Evolutionary conservation across 2,113 vertebrate species (phyloP).

Genomic region (Otolemur garnettii): DNA sequence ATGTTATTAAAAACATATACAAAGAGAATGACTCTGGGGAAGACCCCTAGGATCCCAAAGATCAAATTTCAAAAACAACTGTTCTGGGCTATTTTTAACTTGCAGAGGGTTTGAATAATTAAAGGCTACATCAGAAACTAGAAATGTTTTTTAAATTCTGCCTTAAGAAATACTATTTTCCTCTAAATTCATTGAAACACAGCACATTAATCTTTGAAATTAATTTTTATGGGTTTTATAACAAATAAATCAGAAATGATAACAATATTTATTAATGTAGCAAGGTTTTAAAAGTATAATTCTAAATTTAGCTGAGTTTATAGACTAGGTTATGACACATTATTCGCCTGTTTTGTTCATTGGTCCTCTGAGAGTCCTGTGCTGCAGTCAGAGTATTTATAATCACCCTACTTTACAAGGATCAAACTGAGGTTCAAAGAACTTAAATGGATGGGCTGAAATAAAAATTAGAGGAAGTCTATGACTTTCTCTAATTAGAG

Average conservation of each 20-base stretch:
- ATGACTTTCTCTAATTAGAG: neutral
- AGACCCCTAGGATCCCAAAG: neutral
- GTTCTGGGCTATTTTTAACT: neutral
- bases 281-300: neutral
- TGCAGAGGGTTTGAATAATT: neutral
- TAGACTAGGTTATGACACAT: conserved; percentile 1
- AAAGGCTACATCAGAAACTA: neutral
- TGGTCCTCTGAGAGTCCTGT: neutral
- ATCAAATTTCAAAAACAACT: neutral
- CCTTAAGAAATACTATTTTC: neutral
- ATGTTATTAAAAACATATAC: neutral
- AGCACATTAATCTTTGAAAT: neutral
- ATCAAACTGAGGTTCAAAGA: neutral
- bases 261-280: conserved; percentile 46
- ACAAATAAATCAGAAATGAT: conserved; percentile 7
- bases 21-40: neutral
- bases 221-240: neutral
- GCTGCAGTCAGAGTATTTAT: neutral
- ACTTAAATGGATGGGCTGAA: neutral
- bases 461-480: neutral
- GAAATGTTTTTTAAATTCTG: conserved; percentile 4
- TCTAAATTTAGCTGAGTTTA: conserved; percentile 10
- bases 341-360: neutral
- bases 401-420: neutral
- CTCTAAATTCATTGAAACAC: conserved; percentile 25